Evolutionary conservation across 2,113 vertebrate genomes (phyloP).

Genomic region (Oxyura jamaicensis): DNA sequence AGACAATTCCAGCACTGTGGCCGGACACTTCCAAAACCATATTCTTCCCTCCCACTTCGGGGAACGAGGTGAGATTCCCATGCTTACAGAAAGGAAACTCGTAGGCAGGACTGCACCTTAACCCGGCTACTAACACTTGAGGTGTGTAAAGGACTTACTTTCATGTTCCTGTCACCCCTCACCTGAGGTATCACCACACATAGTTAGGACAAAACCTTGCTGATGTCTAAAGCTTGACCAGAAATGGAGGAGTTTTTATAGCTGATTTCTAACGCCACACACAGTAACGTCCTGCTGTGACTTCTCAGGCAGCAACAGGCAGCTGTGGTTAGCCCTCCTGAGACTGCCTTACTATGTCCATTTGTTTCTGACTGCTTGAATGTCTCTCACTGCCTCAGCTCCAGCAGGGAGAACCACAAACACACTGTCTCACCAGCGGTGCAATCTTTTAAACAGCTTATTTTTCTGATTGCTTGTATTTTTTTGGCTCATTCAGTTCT

Average conservation of each 20-base stretch:
- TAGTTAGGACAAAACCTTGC: neutral
- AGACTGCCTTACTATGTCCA: slow-evolving; percentile 14
- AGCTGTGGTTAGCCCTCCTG: neutral
- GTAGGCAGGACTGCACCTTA: neutral
- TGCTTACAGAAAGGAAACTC: neutral
- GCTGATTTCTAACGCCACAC: neutral
- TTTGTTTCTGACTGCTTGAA: slow-evolving; percentile 21
- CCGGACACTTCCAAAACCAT: neutral
- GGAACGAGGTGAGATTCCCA: neutral
- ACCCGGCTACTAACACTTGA: neutral
- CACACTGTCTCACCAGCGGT: neutral
- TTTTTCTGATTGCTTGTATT: neutral
- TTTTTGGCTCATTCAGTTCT: neutral
- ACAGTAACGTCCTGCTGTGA: neutral
- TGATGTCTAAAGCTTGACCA: neutral
- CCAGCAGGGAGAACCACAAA: neutral
- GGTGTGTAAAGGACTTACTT: neutral
- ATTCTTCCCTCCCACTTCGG: neutral
- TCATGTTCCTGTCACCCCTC: neutral
- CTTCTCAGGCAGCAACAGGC: neutral
- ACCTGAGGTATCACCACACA: neutral
- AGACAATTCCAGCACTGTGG: neutral
- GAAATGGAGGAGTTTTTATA: neutral
- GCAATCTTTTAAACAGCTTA: neutral
- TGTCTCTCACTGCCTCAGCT: neutral